Base-by-base conservation (phyloP, 2,888 invertebrate species). In the Glyphotaelius pellucidus region DNA sequence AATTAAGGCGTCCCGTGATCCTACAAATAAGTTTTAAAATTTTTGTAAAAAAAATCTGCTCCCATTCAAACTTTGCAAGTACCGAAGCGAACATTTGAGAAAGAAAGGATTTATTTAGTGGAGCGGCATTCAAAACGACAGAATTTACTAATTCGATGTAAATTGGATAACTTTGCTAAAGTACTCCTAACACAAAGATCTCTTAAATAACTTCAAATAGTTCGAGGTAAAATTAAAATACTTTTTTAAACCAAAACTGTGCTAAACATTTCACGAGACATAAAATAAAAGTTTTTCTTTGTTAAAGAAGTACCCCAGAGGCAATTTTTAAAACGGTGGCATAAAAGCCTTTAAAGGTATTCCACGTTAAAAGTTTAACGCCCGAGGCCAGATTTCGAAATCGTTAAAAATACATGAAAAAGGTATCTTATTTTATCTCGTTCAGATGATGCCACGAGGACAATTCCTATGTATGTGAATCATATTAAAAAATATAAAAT, bases 341-440 rank as follows among this genome's bases (percentile, higher is more conserved):
- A 15, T 3, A 30, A 42, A 86, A 52, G n/a, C 88, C 67, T 88
- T 67, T 88, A 52, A 88, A 88, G 88, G 88, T 31, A 88, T 88
- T 31, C 25, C 35, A 67, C 52, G 88, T 88, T 52, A 67, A 67
- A 88, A 88, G 67, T 88, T 88, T 67, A 31, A 32, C 19, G 31
- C 88, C 67, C 67, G 19, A 67, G 35, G 88, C 67, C 30, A 67
- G 31, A 88, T 88, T 88, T 67, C 5, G 15, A 32, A 67, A 88
- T 67, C 32, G 67, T 88, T 88, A 67, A 88, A 67, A 38, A 67
- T 32, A 86, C 25, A 52, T 19, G 32, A 52, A 35, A 87, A 88
- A 88, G 79, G 47, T 31, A 32, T 52, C 15, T 30, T 79, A 67
- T 67, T 67, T 67, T 67, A 25, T 67, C n/a, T 67, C 67, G 25